Evolutionary conservation across 2,113 vertebrate species (phyloP).

Genomic region (Bungarus multicinctus): DNA sequence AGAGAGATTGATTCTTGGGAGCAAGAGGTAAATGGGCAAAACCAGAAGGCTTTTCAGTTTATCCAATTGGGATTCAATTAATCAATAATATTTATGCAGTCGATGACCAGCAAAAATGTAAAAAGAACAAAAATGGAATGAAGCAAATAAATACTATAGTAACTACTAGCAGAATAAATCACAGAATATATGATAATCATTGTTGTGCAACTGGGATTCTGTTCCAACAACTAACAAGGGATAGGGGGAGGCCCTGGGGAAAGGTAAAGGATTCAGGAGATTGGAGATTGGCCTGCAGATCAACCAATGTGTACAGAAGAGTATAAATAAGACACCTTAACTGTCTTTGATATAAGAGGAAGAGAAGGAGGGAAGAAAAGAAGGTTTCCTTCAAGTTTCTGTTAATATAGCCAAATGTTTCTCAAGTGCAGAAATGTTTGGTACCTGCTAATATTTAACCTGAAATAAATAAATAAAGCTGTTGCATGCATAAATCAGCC

Average conservation of each 20-base stretch:
- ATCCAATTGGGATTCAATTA: neutral
- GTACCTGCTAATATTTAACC: neutral
- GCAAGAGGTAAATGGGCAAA: neutral
- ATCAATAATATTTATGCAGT: neutral
- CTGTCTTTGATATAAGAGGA: neutral
- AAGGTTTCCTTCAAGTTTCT: neutral
- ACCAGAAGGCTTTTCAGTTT: neutral
- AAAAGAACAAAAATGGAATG: neutral
- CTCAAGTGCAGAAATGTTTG: neutral
- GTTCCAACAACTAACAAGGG: neutral
- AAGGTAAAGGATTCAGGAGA: neutral
- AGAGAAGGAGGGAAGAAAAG: neutral
- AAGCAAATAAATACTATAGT: neutral
- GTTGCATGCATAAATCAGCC: neutral
- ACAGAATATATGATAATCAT: neutral
- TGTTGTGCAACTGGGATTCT: neutral
- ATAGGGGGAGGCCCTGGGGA: too few species aligned
- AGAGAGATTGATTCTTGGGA: neutral
- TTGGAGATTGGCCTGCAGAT: neutral
- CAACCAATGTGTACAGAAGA: neutral
- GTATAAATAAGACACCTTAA: neutral
- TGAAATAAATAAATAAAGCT: neutral
- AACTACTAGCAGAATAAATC: neutral
- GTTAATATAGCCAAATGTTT: neutral
- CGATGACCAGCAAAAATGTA: neutral